These are phyloP conservation scores for Hirtodrosophila duncani DNA, from an alignment of 2,888 invertebrate species.

Conservation along the genomic window DNA sequence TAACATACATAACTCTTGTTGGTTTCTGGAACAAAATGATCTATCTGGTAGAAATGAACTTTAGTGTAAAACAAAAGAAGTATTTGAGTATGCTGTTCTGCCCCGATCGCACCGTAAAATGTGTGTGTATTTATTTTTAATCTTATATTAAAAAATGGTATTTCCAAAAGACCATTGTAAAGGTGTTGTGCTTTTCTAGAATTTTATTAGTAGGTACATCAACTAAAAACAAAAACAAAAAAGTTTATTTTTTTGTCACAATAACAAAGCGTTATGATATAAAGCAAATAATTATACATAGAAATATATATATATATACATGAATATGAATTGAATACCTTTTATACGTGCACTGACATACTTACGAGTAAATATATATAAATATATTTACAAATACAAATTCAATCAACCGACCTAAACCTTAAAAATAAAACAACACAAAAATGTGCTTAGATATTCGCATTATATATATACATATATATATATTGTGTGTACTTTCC, in stretches of 20 bases:
- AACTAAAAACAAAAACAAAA: constrained; percentile 39
- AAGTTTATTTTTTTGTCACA: constrained; percentile 67
- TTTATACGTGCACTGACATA: constrained; percentile 75
- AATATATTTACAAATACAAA: constrained; percentile 45
- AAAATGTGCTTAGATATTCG: no score
- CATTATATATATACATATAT: no score
- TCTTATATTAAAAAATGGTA: constrained; percentile 69
- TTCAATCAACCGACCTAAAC: constrained; percentile 60
- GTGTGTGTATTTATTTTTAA: constrained; percentile 65
- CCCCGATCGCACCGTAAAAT: constrained; percentile 47
- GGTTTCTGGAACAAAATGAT: no score
- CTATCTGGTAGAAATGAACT: no score
- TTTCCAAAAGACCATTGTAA: constrained; percentile 77
- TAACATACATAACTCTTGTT: no score
- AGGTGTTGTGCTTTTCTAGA: constrained; percentile 78
- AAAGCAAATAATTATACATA: constrained; percentile 35
- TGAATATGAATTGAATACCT: constrained; percentile 65
- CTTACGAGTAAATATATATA: constrained; percentile 49
- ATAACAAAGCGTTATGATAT: constrained; percentile 49
- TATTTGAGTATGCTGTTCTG: no score
- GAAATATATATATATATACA: constrained; percentile 55
- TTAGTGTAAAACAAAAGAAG: no score
- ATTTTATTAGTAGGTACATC: constrained; percentile 71
- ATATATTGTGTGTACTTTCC: no score
- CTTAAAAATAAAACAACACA: constrained; percentile 31